A percentile compares a stretch with the other conserved stretches of the same genome.
phyloP scores from a whole-genome alignment of 2,113 vertebrate genomes.

The Nerophis ophidion region DNA sequence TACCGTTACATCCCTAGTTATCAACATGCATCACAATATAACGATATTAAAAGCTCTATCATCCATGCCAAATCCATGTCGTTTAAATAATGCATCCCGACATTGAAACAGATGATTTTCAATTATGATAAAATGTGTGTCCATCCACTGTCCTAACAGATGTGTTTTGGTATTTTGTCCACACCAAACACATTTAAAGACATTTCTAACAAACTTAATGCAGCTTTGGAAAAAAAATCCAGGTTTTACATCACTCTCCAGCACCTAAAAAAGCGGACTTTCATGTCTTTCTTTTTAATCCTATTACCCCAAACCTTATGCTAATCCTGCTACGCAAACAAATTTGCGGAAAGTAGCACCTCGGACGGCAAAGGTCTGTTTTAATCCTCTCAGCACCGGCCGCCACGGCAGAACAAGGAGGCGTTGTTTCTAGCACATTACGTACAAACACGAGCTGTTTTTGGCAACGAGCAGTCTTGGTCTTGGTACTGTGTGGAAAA shows the following conservation, averaged over 20 bases:
- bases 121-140: no score
- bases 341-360: slow-evolving; percentile 42
- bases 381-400: slow-evolving; percentile 62
- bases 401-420: slow-evolving; percentile 65
- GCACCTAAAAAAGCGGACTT: not conserved
- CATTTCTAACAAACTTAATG: not conserved
- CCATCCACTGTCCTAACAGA: no score
- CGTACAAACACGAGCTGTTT: slow-evolving; percentile 56
- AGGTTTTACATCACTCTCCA: not conserved
- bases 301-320: slow-evolving; percentile 18
- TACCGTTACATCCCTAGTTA: no score
- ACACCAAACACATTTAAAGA: not conserved
- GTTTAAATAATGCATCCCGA: no score
- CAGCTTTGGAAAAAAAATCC: not conserved
- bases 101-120: no score
- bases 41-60: no score
- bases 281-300: slow-evolving; percentile 16
- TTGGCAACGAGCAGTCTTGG: slow-evolving; percentile 46
- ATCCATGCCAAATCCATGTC: no score
- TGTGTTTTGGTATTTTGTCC: no score
- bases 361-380: slow-evolving; percentile 40
- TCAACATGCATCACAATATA: no score
- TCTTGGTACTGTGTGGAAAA: slow-evolving; percentile 71
- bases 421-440: slow-evolving; percentile 63
- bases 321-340: slow-evolving; percentile 34